These are phyloP conservation scores for Montipora capitata DNA, from an alignment of 92 coral and sea anemone genomes.

Conservation along the genomic window DNA sequence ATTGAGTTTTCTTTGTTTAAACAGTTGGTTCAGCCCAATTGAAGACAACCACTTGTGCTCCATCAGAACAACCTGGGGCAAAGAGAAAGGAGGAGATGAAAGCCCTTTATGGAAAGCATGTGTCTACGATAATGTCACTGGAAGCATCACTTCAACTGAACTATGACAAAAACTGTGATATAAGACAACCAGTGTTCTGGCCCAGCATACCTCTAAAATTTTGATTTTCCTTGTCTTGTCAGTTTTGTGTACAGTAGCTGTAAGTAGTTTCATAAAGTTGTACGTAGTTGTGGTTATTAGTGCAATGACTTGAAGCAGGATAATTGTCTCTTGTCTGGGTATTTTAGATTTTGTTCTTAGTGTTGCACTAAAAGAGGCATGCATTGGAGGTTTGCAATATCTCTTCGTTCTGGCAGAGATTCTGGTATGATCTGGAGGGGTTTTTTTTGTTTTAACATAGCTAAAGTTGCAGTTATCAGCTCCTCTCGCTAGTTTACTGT, in stretches of 20 bases:
- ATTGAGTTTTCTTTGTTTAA: not conserved
- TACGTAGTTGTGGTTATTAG: too few species aligned
- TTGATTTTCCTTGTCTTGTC: constrained; percentile 19
- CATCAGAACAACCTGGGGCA: constrained; percentile 90
- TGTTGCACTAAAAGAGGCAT: too few species aligned
- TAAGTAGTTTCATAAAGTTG: not conserved
- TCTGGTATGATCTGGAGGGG: too few species aligned
- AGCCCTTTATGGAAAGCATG: constrained; percentile 85
- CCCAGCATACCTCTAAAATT: constrained; percentile 98
- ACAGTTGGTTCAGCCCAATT: constrained; percentile 85
- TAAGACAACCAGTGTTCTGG: constrained; percentile 94
- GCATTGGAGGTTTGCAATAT: too few species aligned
- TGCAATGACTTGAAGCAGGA: too few species aligned
- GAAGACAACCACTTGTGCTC: constrained; percentile 89
- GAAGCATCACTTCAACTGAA: constrained; percentile 92
- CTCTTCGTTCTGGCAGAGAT: too few species aligned
- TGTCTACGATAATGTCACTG: constrained; percentile 83
- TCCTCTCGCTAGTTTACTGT: too few species aligned
- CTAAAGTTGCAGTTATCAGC: too few species aligned
- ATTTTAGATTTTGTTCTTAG: too few species aligned
- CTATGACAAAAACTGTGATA: constrained; percentile 91
- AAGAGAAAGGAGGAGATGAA: constrained; percentile 90
- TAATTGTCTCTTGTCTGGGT: too few species aligned
- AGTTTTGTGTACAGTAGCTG: not conserved
- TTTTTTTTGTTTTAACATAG: too few species aligned